A percentile compares a stretch with the other conserved stretches of the same genome.
phyloP scores from a whole-genome alignment of 2,113 vertebrate genomes.

The Sorex araneus region DNA sequence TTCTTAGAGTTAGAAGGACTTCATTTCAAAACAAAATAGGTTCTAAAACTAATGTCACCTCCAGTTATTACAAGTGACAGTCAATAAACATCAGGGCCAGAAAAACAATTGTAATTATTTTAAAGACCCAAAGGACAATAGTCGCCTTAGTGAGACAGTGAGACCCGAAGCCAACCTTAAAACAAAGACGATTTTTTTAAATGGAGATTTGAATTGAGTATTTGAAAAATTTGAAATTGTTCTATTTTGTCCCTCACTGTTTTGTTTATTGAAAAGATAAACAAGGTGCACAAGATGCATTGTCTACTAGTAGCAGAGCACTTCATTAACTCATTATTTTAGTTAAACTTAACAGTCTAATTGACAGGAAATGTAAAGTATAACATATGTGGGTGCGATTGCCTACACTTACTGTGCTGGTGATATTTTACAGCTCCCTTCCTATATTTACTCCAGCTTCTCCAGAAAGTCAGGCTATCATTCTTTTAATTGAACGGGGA shows the following conservation, averaged over 20 bases:
- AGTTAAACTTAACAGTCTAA: conserved; percentile 48
- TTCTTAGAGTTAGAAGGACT: neutral
- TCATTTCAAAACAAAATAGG: conserved; percentile 56
- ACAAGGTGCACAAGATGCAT: conserved; percentile 10
- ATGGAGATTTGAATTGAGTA: conserved; percentile 26
- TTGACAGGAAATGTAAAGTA: conserved; percentile 69
- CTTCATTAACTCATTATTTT: conserved; percentile 67
- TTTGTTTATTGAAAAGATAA: conserved; percentile 75
- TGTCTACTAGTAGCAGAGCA: conserved; percentile 21
- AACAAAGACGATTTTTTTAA: conserved; percentile 21
- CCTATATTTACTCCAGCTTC: conserved; percentile 25
- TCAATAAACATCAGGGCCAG: neutral
- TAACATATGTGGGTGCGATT: neutral
- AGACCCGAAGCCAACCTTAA: neutral
- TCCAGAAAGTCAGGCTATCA: conserved; percentile 33
- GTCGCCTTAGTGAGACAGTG: neutral
- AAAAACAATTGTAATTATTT: neutral
- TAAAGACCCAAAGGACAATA: conserved; percentile 23
- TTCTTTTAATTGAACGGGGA: conserved; percentile 69
- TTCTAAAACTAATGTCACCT: conserved; percentile 14
- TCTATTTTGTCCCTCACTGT: conserved; percentile 49
- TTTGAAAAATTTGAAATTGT: conserved; percentile 56
- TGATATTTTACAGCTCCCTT: neutral
- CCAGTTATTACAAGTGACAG: neutral
- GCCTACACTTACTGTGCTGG: neutral